Conservation (phyloP, 2,888 invertebrate species). For the Calliphora vomitoria region DNA sequence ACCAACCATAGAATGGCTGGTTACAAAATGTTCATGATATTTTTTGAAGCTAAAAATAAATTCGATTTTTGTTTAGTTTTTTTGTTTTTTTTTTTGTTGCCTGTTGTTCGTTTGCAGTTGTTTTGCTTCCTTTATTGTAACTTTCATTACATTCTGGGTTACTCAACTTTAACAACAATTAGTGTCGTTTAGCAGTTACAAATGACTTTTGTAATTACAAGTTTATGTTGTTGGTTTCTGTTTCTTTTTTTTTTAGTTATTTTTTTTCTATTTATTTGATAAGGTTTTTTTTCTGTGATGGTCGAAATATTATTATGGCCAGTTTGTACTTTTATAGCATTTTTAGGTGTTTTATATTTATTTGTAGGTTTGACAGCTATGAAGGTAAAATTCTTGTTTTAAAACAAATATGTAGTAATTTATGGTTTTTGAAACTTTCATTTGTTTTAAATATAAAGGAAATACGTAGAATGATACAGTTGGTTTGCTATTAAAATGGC, state of each 20-base stretch:
- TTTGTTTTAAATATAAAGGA: neutral
- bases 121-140: constrained; percentile 42
- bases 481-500: neutral
- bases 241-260: constrained; percentile 7
- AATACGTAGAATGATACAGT: neutral
- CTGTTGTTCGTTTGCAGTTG: constrained; percentile 3
- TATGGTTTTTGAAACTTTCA: constrained; percentile 4
- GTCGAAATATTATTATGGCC: neutral
- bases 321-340: neutral
- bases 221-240: constrained; percentile 28
- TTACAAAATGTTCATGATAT: constrained; percentile 30
- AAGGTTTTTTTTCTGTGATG: constrained; percentile 6
- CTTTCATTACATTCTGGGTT: constrained; percentile 64
- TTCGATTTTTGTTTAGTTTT: constrained; percentile 51
- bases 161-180: constrained; percentile 67
- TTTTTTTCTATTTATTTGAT: constrained; percentile 11
- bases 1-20: constrained; percentile 59
- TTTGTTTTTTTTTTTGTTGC: neutral
- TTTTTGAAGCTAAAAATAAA: constrained; percentile 24
- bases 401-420: constrained; percentile 4
- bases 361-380: constrained; percentile 1
- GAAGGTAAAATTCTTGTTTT: neutral
- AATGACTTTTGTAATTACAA: constrained; percentile 71
- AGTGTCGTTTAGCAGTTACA: constrained; percentile 71
- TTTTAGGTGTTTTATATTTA: neutral